phyloP scores from a whole-genome alignment of 2,113 vertebrate genomes.

The Corythoichthys intestinalis region DNA sequence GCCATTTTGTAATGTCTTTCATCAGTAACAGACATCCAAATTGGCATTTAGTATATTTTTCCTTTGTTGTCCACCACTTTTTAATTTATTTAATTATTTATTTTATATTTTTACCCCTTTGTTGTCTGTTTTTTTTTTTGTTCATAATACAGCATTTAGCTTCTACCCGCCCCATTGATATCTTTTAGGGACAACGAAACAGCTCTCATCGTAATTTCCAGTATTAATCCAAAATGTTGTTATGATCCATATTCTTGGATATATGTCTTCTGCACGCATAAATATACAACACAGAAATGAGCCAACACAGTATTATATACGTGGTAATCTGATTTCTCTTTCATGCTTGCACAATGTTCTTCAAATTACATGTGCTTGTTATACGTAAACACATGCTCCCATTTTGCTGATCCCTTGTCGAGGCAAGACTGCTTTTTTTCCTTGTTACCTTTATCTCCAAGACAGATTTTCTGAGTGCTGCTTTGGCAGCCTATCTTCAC shows the following conservation, averaged over 20 bases:
- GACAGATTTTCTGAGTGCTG: background rate
- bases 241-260: too few relatives aligned
- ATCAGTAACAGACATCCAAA: too few relatives aligned
- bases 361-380: background rate
- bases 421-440: background rate
- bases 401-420: constrained; percentile 2
- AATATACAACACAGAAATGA: background rate
- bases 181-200: too few relatives aligned
- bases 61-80: too few relatives aligned
- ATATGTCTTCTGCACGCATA: too few relatives aligned
- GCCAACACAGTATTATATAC: background rate
- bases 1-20: background rate
- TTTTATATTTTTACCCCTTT: background rate
- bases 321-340: background rate
- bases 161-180: too few relatives aligned
- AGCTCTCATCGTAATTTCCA: background rate
- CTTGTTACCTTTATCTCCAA: constrained; percentile 9
- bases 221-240: background rate
- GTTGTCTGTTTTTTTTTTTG: background rate
- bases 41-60: too few relatives aligned
- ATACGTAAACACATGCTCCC: background rate
- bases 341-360: background rate
- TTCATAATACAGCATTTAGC: too few relatives aligned
- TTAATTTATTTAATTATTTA: too few relatives aligned
- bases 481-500: constrained; percentile 8